A percentile compares a stretch with the other conserved stretches of the same genome.
These are phyloP conservation scores for Phoeniculus purpureus DNA, from an alignment of 2,797 vertebrate genomes.

Conservation along the genomic window DNA sequence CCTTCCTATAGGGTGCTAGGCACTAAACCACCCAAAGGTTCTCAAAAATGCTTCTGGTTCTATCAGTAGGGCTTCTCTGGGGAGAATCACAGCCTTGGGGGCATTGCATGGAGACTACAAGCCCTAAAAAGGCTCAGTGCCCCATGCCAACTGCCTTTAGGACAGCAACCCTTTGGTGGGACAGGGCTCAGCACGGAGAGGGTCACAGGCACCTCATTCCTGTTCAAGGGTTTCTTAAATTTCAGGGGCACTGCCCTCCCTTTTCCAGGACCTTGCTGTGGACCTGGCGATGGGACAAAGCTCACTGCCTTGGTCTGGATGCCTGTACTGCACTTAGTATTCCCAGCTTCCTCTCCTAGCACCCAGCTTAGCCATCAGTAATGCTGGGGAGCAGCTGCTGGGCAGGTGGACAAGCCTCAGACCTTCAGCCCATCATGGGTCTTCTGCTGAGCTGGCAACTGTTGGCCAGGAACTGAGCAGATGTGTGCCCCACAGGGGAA, in stretches of 20 bases:
- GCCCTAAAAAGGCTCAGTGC: background rate
- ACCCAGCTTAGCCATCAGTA: background rate
- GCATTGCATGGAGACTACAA: accelerated
- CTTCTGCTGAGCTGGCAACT: background rate
- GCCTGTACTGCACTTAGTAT: background rate
- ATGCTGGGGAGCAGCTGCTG: background rate
- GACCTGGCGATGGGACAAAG: background rate
- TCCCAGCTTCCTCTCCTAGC: background rate
- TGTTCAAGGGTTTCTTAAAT: background rate
- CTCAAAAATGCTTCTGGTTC: background rate
- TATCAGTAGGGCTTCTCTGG: background rate
- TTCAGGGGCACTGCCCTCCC: background rate
- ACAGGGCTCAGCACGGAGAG: background rate
- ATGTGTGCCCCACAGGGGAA: background rate
- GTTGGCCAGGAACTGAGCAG: background rate
- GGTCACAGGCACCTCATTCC: background rate
- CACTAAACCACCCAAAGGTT: background rate
- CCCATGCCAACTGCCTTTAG: constrained; percentile 35
- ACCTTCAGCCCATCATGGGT: background rate
- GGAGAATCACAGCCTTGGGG: background rate
- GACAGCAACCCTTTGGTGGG: background rate
- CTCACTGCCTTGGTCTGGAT: background rate
- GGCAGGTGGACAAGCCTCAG: background rate
- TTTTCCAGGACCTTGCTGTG: background rate
- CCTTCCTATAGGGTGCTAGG: background rate